Base-by-base conservation (phyloP, 2,888 invertebrate genomes). In the Andrena flavipes region DNA sequence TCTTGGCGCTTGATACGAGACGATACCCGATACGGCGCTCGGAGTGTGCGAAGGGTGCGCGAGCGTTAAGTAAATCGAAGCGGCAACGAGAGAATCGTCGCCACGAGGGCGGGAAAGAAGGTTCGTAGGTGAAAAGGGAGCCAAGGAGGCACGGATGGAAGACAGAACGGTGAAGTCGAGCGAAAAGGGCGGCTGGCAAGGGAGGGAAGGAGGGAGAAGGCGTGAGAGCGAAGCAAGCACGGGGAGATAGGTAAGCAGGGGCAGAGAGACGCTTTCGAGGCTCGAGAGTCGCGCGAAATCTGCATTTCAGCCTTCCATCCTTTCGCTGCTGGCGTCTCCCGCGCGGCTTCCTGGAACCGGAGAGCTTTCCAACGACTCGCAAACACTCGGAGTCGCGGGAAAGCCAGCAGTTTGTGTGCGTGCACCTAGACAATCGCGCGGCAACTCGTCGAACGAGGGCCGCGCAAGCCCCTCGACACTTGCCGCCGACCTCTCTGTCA, bases 241-340 rank as follows among this genome's bases (percentile, higher is more conserved):
- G 87, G 86, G 84, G 86, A 79, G 84, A 79, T 84, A 84, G 87
- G 86, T 85, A 86, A 87, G 87, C 86, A 80, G 80, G 71, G 67
- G 73, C 62, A 59, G 75, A 80, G 88, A 83, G 87, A 87, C 87
- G 89, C 89, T 91, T 91, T 89, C 87, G 87, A 88, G 89, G 84
- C 90, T 91, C 89, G 91, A 92, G 92, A 92, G 90, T 92, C 91
- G 89, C 92, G 90, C 88, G 90, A 91, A 94, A 94, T 94, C 94
- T 94, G 94, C 94, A 94, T 94, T 94, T 94, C 93, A 93, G 92
- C 89, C 93, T 93, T 92, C 92, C 91, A 92, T 91, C 88, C 90
- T 90, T 90, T 90, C 89, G 90, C 91, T 90, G 86, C 79, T 84
- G 79, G 82, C 82, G 68, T 65, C 79, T 87, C 88, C 84, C 86